Base-by-base conservation (phyloP, 2,113 vertebrate species). In the Sarotherodon lohbergeri region DNA sequence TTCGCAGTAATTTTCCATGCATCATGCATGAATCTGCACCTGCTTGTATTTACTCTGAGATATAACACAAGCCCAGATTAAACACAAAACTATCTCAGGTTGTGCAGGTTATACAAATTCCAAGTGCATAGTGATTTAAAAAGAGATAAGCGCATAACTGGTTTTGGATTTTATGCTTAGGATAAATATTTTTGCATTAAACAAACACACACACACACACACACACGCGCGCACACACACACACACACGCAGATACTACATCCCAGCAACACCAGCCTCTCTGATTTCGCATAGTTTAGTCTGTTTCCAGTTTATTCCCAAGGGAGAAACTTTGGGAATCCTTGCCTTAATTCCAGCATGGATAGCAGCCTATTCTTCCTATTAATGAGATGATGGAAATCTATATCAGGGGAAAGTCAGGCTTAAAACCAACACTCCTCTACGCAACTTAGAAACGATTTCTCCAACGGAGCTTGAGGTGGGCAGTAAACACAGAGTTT, bases 181-280 rank as follows among this genome's bases (percentile, higher is more conserved):
- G 32, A 17, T 17, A 63, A 63, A 6, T 34, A 63, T 36, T 63
- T 55, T 63, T 19, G 9, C 59, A 63, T 63, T 36, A 36, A 36
- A 57, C 24, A 61, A 8, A 32, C 2, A 17, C 2, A 19, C 46
- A 48, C 6, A 48, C 14, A 48, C 43, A 46, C 43, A 2, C 7
- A 3, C 8, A 19, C 41, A 13, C 41, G 5, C 41, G 16, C 43
- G 3, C 13, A 16, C 46, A 4, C 48, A 4, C 17, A 5, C 7
- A 1, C 48, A 0, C 50, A 54, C 50, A 0, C 50, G 5, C 50
- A 54, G 27, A 27, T 5, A 54, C 59, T 3, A 61, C 57, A 61
- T 32, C 27, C 13, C 39, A 43, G 68, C 3, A 4, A 19, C 17
- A 16, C 7, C 50, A 52, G 16, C 50, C 7, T 19, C 50, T 9